phyloP scores from a whole-genome alignment of 2,797 vertebrate species.

The Podarcis siculus region DNA sequence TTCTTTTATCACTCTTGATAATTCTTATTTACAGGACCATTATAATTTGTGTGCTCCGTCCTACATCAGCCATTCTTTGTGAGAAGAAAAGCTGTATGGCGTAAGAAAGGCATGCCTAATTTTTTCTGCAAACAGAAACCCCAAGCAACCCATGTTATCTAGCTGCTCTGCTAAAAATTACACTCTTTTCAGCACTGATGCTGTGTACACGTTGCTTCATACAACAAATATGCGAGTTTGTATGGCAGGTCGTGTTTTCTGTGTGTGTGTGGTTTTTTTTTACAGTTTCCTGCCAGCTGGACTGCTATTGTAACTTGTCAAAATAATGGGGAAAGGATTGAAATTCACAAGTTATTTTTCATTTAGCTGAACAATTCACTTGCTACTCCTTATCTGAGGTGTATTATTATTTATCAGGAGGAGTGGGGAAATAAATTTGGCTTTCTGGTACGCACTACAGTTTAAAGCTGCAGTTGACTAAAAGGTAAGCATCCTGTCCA shows the following conservation, averaged over 20 bases:
- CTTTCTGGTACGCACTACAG: background rate
- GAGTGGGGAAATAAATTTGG: background rate
- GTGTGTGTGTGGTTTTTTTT: background rate
- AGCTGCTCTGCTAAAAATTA: background rate
- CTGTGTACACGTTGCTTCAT: slow-evolving; percentile 14
- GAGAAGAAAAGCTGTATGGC: background rate
- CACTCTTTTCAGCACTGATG: background rate
- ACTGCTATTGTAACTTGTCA: slow-evolving; percentile 10
- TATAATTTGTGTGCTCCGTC: background rate
- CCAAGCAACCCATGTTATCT: background rate
- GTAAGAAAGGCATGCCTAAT: background rate
- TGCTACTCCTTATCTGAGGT: background rate
- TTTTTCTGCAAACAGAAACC: slow-evolving; percentile 18
- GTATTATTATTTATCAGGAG: background rate
- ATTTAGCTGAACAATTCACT: background rate
- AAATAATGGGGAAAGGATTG: background rate
- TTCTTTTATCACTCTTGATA: background rate
- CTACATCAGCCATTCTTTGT: background rate
- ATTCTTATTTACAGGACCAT: background rate
- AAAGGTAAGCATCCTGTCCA: too few species aligned
- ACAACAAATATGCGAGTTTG: slow-evolving; percentile 10
- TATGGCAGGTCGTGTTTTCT: background rate
- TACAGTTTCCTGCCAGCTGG: slow-evolving; percentile 20
- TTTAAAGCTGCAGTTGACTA: background rate
- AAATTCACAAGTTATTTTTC: background rate